Conservation (phyloP, 1,140 invertebrate genomes). For the Acromyrmex heyeri region DNA sequence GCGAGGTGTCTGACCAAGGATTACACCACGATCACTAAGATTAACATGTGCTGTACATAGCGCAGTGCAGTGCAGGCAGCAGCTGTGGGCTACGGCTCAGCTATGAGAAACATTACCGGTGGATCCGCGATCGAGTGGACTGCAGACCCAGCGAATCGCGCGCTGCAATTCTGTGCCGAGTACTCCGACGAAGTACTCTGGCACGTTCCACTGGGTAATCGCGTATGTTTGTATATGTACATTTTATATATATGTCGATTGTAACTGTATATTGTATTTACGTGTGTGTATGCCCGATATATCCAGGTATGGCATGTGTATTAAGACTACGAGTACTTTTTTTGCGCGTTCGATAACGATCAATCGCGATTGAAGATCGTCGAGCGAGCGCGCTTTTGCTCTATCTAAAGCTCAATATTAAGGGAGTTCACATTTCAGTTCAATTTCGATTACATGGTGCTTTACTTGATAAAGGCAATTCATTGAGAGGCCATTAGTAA, state of each 20-base stretch:
- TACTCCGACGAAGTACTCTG: conserved; percentile 58
- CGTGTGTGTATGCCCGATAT: conserved; percentile 86
- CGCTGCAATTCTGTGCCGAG: conserved; percentile 67
- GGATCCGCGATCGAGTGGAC: conserved; percentile 78
- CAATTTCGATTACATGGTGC: neutral
- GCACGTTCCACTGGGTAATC: conserved; percentile 66
- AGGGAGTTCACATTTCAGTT: conserved; percentile 51
- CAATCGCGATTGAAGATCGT: neutral
- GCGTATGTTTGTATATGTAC: conserved; percentile 86
- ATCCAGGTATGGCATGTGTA: conserved; percentile 84
- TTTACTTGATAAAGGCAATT: neutral
- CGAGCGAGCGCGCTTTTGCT: neutral
- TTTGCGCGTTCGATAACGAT: conserved; percentile 29
- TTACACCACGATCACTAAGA: conserved; percentile 82
- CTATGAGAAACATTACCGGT: conserved; percentile 81
- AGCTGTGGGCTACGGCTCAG: conserved; percentile 86
- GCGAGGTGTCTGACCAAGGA: conserved; percentile 73
- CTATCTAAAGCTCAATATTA: conserved; percentile 29
- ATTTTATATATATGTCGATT: conserved; percentile 83
- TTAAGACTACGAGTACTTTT: conserved; percentile 69
- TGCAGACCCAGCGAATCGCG: conserved; percentile 74
- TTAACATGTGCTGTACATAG: conserved; percentile 85
- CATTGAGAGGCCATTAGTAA: neutral
- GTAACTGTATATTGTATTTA: conserved; percentile 82
- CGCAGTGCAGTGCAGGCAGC: conserved; percentile 86